phyloP scores from a whole-genome alignment of 2,888 invertebrate genomes.

The Chymomyza fuscimana region DNA sequence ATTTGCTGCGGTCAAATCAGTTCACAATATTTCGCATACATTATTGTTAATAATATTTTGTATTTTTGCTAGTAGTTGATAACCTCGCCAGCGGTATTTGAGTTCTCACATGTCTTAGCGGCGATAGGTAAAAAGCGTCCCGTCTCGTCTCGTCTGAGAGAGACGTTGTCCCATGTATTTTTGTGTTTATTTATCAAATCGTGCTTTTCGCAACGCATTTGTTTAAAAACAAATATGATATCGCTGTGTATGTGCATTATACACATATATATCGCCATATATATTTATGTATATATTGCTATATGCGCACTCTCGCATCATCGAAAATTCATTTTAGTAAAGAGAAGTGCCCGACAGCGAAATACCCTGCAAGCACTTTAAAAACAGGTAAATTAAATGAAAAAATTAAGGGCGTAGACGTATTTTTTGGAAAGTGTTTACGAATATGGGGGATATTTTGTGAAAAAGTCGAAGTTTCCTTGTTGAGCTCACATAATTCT shows the following conservation, averaged over 20 bases:
- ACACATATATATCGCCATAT: slow-evolving; percentile 9
- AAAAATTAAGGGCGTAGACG: too few species aligned
- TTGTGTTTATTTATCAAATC: slow-evolving; percentile 36
- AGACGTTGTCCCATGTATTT: not conserved
- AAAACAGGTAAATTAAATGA: not conserved
- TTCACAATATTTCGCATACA: slow-evolving; percentile 39
- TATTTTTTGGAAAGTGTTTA: too few species aligned
- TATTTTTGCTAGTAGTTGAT: slow-evolving; percentile 44
- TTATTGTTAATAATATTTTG: slow-evolving; percentile 50
- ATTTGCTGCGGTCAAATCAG: slow-evolving; percentile 59
- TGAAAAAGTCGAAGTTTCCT: too few species aligned
- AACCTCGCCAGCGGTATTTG: slow-evolving; percentile 43
- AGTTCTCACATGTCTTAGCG: slow-evolving; percentile 7
- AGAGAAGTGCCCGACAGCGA: not conserved
- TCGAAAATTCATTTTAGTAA: not conserved
- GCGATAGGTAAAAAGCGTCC: not conserved
- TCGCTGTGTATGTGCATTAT: slow-evolving; percentile 17
- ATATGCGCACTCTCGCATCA: slow-evolving; percentile 4
- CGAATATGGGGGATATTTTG: too few species aligned
- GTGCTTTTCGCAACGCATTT: slow-evolving; percentile 20
- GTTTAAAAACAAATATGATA: slow-evolving; percentile 44
- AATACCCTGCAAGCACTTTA: not conserved
- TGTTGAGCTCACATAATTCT: too few species aligned
- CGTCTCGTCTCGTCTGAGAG: not conserved
- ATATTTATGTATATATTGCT: slow-evolving; percentile 14